Evolutionary conservation across 2,113 vertebrate species (phyloP).

Genomic region (Xenopus borealis): DNA sequence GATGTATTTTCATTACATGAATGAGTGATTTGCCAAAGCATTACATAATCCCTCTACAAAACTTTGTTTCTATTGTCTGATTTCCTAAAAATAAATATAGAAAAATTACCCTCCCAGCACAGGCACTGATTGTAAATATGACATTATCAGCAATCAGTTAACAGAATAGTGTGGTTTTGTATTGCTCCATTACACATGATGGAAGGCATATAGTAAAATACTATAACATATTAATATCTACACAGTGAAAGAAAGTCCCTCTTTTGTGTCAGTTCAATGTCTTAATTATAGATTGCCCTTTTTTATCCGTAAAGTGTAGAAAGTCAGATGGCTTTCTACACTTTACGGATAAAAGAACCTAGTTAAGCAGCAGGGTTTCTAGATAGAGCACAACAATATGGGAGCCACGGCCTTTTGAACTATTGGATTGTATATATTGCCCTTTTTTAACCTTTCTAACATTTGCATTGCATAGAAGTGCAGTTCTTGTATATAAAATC

Average conservation of each 20-base stretch:
- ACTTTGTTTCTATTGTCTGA: not conserved
- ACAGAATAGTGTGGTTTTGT: slow-evolving; percentile 7
- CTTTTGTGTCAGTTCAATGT: slow-evolving; percentile 5
- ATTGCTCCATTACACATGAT: slow-evolving; percentile 28
- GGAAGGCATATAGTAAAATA: slow-evolving; percentile 34
- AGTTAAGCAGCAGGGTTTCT: no score
- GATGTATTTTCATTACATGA: not conserved
- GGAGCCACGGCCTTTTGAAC: no score
- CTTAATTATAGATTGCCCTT: slow-evolving; percentile 11
- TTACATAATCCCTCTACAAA: not conserved
- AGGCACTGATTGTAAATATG: slow-evolving; percentile 8
- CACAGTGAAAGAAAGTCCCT: not conserved
- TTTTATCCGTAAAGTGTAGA: no score
- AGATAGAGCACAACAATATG: no score
- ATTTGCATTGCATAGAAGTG: no score
- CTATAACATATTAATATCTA: slow-evolving; percentile 16
- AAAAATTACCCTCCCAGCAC: slow-evolving; percentile 13
- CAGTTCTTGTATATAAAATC: no score
- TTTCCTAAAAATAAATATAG: slow-evolving; percentile 19
- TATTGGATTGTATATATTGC: no score
- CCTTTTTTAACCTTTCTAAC: not conserved
- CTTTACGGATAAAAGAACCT: no score
- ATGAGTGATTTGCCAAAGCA: slow-evolving; percentile 4
- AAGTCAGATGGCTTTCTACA: no score
- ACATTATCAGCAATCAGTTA: not conserved